Conservation (phyloP, 2,797 vertebrate genomes). For the Agapornis canus region DNA sequence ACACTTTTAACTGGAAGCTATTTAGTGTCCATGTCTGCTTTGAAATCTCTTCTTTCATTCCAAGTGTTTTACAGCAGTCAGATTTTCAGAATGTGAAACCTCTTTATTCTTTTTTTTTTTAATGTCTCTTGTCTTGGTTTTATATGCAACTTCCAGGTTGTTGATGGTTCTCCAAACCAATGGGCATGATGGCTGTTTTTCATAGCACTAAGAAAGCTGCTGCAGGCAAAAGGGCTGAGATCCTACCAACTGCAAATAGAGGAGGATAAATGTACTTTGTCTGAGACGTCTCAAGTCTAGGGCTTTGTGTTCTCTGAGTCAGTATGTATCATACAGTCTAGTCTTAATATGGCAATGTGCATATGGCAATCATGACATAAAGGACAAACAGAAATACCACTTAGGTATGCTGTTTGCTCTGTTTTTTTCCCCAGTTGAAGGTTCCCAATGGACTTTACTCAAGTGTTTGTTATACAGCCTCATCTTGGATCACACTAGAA, state of each 20-base stretch:
- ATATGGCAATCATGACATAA: not conserved
- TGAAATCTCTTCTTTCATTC: slow-evolving; percentile 35
- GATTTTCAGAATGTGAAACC: slow-evolving; percentile 30
- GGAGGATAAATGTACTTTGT: slow-evolving; percentile 1
- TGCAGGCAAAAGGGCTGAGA: not conserved
- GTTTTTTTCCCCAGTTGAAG: not conserved
- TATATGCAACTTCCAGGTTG: slow-evolving; percentile 34
- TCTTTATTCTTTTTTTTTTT: not conserved
- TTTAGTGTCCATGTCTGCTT: slow-evolving; percentile 8
- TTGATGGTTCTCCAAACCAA: slow-evolving; percentile 21
- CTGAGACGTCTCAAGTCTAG: not conserved
- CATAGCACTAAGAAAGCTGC: slow-evolving; percentile 44
- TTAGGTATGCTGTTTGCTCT: not conserved
- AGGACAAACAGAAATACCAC: not conserved
- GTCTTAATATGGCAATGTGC: not conserved
- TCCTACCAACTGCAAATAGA: not conserved
- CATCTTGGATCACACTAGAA: not conserved
- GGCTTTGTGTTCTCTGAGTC: not conserved
- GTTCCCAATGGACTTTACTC: not conserved
- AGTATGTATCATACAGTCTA: not conserved
- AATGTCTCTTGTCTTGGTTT: slow-evolving; percentile 4
- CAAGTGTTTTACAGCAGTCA: slow-evolving; percentile 1
- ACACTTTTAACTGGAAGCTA: not conserved
- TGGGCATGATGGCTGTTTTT: slow-evolving; percentile 36
- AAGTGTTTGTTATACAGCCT: not conserved